These are phyloP conservation scores for Pegoplata infirma DNA, from an alignment of 2,888 invertebrate species.

Conservation along the genomic window DNA sequence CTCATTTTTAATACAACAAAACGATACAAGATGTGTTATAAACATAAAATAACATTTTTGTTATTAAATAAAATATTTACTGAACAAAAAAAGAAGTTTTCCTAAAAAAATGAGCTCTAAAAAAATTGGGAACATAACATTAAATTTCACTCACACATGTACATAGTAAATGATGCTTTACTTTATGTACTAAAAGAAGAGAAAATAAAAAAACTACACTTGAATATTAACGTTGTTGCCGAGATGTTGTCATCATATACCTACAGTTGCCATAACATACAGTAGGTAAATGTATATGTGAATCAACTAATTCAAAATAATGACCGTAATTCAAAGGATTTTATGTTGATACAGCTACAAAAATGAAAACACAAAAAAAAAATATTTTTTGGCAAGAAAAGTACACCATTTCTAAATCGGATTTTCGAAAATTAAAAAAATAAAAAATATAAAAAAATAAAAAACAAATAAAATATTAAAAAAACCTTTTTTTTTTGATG, in stretches of 20 bases:
- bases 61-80: constrained; percentile 23
- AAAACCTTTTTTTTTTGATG: no score
- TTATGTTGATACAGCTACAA: constrained; percentile 51
- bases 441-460: no score
- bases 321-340: constrained; percentile 61
- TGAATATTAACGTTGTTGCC: not conserved
- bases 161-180: constrained; percentile 28
- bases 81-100: constrained; percentile 1
- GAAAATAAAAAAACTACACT: no score
- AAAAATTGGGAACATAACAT: constrained; percentile 36
- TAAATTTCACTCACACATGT: constrained; percentile 41
- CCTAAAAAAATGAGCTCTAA: not conserved
- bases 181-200: constrained; percentile 2
- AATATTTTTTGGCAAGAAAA: not conserved
- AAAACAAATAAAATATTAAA: no score
- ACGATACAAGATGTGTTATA: not conserved
- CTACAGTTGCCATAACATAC: not conserved
- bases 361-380: constrained; percentile 45
- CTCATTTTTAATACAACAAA: not conserved
- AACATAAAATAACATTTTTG: constrained; percentile 29
- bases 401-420: not conserved
- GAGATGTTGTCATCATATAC: not conserved
- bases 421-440: no score
- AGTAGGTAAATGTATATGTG: constrained; percentile 14
- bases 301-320: constrained; percentile 61